Conservation (phyloP, 1,140 invertebrate species). For the Saccostrea glomerata region DNA sequence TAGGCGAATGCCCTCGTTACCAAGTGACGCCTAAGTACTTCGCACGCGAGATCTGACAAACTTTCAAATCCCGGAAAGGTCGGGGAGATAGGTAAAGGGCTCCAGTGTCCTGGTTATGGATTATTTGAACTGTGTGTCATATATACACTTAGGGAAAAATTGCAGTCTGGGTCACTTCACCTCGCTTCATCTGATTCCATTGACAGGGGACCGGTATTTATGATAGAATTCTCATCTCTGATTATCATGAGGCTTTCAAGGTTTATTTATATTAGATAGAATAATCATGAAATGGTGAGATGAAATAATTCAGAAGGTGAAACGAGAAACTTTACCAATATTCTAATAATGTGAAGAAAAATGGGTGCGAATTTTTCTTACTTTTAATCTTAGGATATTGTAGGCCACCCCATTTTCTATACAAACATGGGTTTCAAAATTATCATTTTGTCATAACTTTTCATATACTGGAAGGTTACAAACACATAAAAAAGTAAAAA, state of each 20-base stretch:
- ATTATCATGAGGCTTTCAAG: neutral
- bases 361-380: too few species aligned
- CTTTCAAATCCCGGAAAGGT: slow-evolving; percentile 15
- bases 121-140: slow-evolving; percentile 23
- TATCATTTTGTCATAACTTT: too few species aligned
- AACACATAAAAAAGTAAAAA: too few species aligned
- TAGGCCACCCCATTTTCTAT: too few species aligned
- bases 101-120: neutral
- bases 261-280: neutral
- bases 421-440: too few species aligned
- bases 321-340: neutral
- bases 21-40: slow-evolving; percentile 2
- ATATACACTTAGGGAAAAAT: neutral
- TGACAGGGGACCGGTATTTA: neutral
- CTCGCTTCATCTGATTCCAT: neutral
- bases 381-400: too few species aligned
- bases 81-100: neutral
- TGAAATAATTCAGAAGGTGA: neutral
- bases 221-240: neutral
- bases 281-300: neutral
- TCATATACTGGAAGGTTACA: too few species aligned
- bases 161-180: neutral
- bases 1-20: slow-evolving; percentile 1
- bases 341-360: too few species aligned
- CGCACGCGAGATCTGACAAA: slow-evolving; percentile 22